Percentiles rank a stretch among this genome's conserved stretches.
phyloP scores from a whole-genome alignment of 1,140 invertebrate genomes.

The Bombus soroeensis region DNA sequence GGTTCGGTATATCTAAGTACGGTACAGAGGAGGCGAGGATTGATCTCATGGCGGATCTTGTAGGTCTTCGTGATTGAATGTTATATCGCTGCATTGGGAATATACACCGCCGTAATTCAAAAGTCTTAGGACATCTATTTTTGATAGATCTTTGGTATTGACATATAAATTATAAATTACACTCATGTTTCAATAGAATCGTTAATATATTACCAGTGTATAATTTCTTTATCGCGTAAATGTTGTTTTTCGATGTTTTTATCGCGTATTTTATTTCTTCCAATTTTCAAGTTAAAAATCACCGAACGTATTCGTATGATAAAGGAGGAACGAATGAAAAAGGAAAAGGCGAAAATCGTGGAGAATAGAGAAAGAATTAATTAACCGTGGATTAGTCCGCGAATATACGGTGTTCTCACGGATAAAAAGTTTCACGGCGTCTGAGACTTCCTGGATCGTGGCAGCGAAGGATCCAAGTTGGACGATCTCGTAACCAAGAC shows the following conservation, averaged over 20 bases:
- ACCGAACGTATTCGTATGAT: neutral
- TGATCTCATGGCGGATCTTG: neutral
- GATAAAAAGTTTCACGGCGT: slow-evolving; percentile 50
- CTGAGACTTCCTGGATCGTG: slow-evolving; percentile 50
- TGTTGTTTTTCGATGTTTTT: too few species aligned
- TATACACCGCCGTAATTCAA: too few species aligned
- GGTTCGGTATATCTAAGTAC: neutral
- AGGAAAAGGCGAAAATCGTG: neutral
- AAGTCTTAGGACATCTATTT: too few species aligned
- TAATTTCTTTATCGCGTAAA: too few species aligned
- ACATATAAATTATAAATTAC: neutral
- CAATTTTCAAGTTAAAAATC: neutral
- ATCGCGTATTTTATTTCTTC: too few species aligned
- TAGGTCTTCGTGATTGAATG: neutral
- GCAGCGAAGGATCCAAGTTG: slow-evolving; percentile 5
- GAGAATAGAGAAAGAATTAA: slow-evolving; percentile 16
- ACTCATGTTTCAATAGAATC: neutral
- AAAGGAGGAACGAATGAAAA: too few species aligned
- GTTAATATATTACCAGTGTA: too few species aligned
- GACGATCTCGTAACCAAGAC: slow-evolving; percentile 50
- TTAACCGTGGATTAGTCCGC: slow-evolving; percentile 32
- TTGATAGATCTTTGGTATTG: neutral
- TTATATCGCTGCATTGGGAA: neutral
- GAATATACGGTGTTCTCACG: slow-evolving; percentile 35
- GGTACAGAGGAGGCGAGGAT: neutral